Conservation (phyloP, 2,888 invertebrate genomes). For the Diarsia mendica region DNA sequence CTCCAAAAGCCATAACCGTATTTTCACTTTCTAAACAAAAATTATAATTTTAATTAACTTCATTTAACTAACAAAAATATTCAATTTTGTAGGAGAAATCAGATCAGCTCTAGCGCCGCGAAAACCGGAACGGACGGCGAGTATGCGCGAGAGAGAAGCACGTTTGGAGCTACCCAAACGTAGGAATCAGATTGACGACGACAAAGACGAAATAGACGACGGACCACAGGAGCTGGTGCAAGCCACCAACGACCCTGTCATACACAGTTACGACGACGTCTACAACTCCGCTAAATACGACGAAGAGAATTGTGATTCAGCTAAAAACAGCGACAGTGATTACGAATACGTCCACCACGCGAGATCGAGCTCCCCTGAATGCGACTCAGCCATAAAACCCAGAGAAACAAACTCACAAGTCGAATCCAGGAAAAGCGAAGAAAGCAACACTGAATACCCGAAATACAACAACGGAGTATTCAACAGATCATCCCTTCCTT, state of each 20-base stretch:
- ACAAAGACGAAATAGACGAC: slow-evolving; percentile 88
- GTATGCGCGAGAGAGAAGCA: slow-evolving; percentile 95
- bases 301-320: slow-evolving; percentile 85
- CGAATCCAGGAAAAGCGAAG: slow-evolving; percentile 76
- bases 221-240: slow-evolving; percentile 85
- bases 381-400: slow-evolving; percentile 90
- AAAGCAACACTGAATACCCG: slow-evolving; percentile 86
- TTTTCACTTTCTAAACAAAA: slow-evolving; percentile 37
- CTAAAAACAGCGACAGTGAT: slow-evolving; percentile 91
- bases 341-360: slow-evolving; percentile 92
- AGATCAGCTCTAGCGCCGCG: slow-evolving; percentile 95
- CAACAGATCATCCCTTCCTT: slow-evolving; percentile 93
- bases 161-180: slow-evolving; percentile 91
- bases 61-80: slow-evolving; percentile 54
- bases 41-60: slow-evolving; percentile 46
- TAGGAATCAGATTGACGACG: slow-evolving; percentile 87
- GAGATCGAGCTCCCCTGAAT: slow-evolving; percentile 92
- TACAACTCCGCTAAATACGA: slow-evolving; percentile 87
- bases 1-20: not conserved
- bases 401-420: slow-evolving; percentile 74
- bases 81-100: slow-evolving; percentile 92
- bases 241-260: slow-evolving; percentile 86
- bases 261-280: slow-evolving; percentile 88
- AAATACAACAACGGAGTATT: slow-evolving; percentile 91
- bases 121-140: slow-evolving; percentile 96